Evolutionary conservation across 2,888 invertebrate genomes (phyloP), one percentile per base, ranked within the genome.

Genomic region (Ceriagrion tenellum): DNA sequence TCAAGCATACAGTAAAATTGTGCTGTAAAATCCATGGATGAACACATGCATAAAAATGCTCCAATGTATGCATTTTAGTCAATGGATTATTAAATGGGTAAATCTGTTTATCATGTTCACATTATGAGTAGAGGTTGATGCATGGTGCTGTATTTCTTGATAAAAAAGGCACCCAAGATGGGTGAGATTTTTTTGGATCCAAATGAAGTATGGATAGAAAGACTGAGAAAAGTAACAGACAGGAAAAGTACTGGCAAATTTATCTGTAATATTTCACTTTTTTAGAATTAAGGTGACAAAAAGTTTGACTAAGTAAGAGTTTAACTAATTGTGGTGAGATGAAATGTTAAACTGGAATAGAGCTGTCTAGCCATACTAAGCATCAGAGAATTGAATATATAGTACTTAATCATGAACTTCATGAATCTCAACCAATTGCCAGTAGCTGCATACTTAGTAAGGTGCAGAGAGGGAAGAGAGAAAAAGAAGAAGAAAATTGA

Each of bases 381-480:
- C 93, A 93, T 93, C 69, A 93, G 69, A 93, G 69, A 69, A 47
- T 69, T 93, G 93, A 69, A 47, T 47, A 69, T 63, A 47, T 26
- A 91, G 40, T 69, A 93, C 18, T 63, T 8, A 90, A 59, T 59
- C 35, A 90, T 26, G 63, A 93, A 69, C 35, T 63, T 93, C 47
- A 63, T 74, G 23, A 23, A 30, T 69, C 63, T 93, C 69, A 47
- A 93, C 63, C 26, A 63, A 93, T 93, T 93, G 69, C 93, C 93
- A 93, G 59, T 93, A 93, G 93, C 93, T 69, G 93, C 93, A 93
- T 93, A 93, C 93, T 93, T 35, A 93, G 63, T 93, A 93, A 93
- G 93, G 93, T 93, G 93, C 93, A 93, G 8, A 93, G 93, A 93
- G 93, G 93, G 93, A 63, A 90, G 56, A 69, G 63, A 69, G 47